phyloP scores from a whole-genome alignment of 2,888 invertebrate genomes.

The Hymenopus coronatus region DNA sequence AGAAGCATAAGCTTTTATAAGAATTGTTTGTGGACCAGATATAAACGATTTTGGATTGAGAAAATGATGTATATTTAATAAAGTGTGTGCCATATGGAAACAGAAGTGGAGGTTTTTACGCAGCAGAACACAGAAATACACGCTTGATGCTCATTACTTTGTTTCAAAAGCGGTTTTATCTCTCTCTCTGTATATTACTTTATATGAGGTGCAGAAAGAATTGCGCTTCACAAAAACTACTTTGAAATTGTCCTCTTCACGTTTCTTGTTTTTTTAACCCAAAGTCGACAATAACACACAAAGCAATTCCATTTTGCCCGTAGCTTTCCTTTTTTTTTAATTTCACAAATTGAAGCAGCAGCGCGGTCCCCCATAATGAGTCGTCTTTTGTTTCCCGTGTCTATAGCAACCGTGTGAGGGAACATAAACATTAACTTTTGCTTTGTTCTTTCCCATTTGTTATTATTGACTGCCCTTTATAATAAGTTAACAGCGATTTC shows the following conservation, averaged over 20 bases:
- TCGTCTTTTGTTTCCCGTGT: not conserved
- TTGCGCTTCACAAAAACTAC: not conserved
- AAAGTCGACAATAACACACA: not conserved
- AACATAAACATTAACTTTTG: not conserved
- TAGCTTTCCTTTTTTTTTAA: not conserved
- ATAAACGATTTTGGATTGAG: too few relatives aligned
- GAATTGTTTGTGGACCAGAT: too few relatives aligned
- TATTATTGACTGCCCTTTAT: not conserved
- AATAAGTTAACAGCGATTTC: not conserved
- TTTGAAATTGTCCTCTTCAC: not conserved
- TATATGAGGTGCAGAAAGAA: not conserved
- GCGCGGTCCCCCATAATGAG: not conserved
- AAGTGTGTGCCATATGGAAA: too few relatives aligned
- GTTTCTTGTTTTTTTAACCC: not conserved
- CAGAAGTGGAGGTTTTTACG: too few relatives aligned
- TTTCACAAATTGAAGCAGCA: slow-evolving; percentile 1
- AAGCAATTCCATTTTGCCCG: not conserved
- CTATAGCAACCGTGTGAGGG: not conserved
- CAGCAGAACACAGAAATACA: too few relatives aligned
- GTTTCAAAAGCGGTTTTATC: not conserved
- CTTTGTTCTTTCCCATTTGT: not conserved
- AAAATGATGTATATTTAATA: too few relatives aligned
- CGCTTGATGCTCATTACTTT: not conserved
- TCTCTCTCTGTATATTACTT: not conserved
- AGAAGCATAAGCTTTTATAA: too few relatives aligned